Conservation (phyloP, 2,888 invertebrate species). For the Luperina nickerlii region DNA sequence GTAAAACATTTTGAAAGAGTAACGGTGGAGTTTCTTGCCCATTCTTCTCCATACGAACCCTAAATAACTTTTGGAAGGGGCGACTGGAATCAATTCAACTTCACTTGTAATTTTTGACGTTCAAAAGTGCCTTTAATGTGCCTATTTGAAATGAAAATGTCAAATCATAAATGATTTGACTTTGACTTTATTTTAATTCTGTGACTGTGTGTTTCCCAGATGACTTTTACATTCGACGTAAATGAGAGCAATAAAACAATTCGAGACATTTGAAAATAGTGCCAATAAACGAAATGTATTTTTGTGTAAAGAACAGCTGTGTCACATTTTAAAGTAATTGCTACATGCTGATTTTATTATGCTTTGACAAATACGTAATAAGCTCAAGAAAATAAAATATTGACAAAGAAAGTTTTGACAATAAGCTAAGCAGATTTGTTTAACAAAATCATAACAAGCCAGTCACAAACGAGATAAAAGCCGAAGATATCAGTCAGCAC, state of each 20-base stretch:
- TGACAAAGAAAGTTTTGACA: constrained; percentile 11
- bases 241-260: constrained; percentile 14
- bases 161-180: too few species aligned
- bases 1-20: too few species aligned
- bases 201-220: neutral
- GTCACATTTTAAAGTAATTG: neutral
- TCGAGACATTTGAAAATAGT: constrained; percentile 16
- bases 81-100: too few species aligned
- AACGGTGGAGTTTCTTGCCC: too few species aligned
- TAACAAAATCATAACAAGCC: constrained; percentile 68
- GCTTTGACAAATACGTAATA: constrained; percentile 9
- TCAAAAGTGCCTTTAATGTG: too few species aligned
- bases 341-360: neutral
- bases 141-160: too few species aligned
- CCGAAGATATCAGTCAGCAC: constrained; percentile 74
- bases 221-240: neutral
- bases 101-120: too few species aligned
- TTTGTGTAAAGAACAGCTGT: constrained; percentile 6
- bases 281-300: constrained; percentile 23
- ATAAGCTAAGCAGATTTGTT: constrained; percentile 35
- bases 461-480: constrained; percentile 72
- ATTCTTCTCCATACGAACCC: too few species aligned
- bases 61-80: too few species aligned
- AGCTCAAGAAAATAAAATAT: constrained; percentile 10
- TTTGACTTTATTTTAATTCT: neutral